Conservation (phyloP, 2,113 vertebrate species). For the Menidia beryllina region DNA sequence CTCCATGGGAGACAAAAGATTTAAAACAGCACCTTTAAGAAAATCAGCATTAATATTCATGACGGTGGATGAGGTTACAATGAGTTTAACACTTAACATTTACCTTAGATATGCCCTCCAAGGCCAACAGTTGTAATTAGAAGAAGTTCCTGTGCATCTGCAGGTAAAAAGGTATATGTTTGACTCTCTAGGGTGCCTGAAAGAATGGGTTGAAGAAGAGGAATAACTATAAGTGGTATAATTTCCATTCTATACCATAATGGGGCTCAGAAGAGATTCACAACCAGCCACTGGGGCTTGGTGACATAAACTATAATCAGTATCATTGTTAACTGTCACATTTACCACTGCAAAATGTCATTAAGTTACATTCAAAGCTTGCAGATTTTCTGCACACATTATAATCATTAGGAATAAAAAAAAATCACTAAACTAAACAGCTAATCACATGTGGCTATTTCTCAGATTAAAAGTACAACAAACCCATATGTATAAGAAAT, state of each 20-base stretch:
- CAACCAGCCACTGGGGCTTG: neutral
- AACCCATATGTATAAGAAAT: too few relatives aligned
- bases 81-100: constrained; percentile 55
- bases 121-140: constrained; percentile 63
- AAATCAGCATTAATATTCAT: constrained; percentile 73
- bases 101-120: constrained; percentile 49
- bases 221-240: neutral
- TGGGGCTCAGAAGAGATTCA: too few relatives aligned
- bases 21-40: constrained; percentile 61
- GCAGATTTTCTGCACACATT: too few relatives aligned
- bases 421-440: too few relatives aligned
- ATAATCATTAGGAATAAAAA: too few relatives aligned
- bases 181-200: constrained; percentile 18
- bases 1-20: constrained; percentile 58
- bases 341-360: neutral
- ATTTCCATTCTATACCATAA: neutral
- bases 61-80: constrained; percentile 34
- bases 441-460: too few relatives aligned
- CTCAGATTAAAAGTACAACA: too few relatives aligned
- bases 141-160: constrained; percentile 35
- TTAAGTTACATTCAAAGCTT: too few relatives aligned
- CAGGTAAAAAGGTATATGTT: constrained; percentile 52
- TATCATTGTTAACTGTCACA: neutral
- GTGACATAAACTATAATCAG: neutral
- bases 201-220: constrained; percentile 22